These are phyloP conservation scores for Cephus sareptanus DNA, from an alignment of 2,888 invertebrate species.

Conservation along the genomic window DNA sequence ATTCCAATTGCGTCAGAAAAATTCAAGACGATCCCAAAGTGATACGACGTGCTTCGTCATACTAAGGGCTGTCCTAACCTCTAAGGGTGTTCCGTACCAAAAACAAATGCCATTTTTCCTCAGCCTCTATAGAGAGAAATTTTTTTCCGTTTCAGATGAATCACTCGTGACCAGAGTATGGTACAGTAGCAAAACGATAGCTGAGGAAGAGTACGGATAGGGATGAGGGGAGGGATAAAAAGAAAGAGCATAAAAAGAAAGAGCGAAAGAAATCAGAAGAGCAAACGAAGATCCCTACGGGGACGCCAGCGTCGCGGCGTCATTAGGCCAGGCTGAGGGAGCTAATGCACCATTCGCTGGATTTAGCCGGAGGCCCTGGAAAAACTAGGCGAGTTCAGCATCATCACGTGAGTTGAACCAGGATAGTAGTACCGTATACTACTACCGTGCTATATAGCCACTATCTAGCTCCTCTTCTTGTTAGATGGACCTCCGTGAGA, in stretches of 20 bases:
- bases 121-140: conserved; percentile 16
- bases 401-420: conserved; percentile 28
- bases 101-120: conserved; percentile 24
- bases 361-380: conserved; percentile 49
- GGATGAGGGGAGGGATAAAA: conserved; percentile 21
- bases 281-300: conserved; percentile 54
- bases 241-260: conserved; percentile 26
- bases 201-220: background rate
- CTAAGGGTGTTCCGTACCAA: conserved; percentile 12
- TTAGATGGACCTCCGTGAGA: conserved; percentile 15
- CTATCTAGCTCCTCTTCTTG: background rate
- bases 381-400: conserved; percentile 57
- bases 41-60: background rate
- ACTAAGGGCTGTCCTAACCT: background rate
- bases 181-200: conserved; percentile 15
- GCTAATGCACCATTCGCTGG: conserved; percentile 47
- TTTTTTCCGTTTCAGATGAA: conserved; percentile 20
- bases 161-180: conserved; percentile 18
- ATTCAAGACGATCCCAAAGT: background rate
- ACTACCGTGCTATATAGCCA: background rate
- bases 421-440: background rate
- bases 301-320: conserved; percentile 49
- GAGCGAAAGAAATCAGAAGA: conserved; percentile 53
- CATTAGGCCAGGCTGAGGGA: conserved; percentile 54
- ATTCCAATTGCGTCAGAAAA: background rate